These are phyloP conservation scores for Neodon shergylaensis DNA, from an alignment of 2,113 vertebrate genomes.

Conservation along the genomic window DNA sequence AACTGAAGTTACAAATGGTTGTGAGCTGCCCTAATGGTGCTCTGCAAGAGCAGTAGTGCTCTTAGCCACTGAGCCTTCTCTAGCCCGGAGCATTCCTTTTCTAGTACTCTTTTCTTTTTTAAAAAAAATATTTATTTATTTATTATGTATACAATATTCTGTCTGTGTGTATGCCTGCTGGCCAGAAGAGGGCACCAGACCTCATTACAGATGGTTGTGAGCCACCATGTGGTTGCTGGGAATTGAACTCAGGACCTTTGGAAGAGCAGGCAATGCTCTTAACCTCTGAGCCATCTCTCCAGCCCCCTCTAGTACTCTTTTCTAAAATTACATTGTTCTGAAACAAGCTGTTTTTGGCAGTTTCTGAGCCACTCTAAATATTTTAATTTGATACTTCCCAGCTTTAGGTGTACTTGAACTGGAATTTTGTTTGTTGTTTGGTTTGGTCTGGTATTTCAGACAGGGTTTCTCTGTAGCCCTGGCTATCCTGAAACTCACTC, in stretches of 20 bases:
- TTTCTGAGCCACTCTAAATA: background rate
- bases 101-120: slow-evolving; percentile 48
- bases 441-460: background rate
- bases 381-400: background rate
- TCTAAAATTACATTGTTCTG: slow-evolving; percentile 35
- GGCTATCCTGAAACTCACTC: background rate
- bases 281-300: too few species aligned
- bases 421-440: background rate
- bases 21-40: background rate
- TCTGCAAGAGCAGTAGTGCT: background rate
- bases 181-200: too few species aligned
- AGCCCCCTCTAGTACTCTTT: slow-evolving; percentile 44
- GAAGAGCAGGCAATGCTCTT: too few species aligned
- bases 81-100: background rate
- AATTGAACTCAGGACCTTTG: too few species aligned
- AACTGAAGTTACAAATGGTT: background rate
- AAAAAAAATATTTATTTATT: too few species aligned
- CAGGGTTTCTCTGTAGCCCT: background rate
- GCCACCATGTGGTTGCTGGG: too few species aligned
- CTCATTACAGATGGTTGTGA: too few species aligned
- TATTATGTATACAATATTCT: too few species aligned
- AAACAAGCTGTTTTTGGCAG: slow-evolving; percentile 7
- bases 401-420: background rate
- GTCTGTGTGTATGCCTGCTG: too few species aligned
- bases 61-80: background rate